These are phyloP conservation scores for Trididemnum nubilum DNA, from an alignment of 23 tunicate genomes.

Conservation along the genomic window DNA sequence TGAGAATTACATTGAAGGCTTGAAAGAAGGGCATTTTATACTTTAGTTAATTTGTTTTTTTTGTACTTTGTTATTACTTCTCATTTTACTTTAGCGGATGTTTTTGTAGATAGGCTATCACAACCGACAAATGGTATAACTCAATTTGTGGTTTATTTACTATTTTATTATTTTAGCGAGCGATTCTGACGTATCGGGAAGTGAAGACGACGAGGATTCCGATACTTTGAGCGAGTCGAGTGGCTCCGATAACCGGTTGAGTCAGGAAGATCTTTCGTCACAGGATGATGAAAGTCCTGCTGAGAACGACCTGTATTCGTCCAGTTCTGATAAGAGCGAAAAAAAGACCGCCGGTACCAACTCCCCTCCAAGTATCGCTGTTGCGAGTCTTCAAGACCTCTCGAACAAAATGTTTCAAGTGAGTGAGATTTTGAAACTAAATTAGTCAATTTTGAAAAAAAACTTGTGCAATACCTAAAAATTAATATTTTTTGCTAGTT, in stretches of 20 bases:
- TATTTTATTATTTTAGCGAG: no score
- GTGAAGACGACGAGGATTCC: slow-evolving; percentile 47
- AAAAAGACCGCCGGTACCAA: not conserved
- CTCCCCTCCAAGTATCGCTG: slow-evolving; percentile 43
- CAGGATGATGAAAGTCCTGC: slow-evolving; percentile 33
- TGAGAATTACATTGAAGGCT: no score
- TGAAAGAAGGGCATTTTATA: no score
- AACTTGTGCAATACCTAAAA: no score
- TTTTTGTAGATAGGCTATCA: no score
- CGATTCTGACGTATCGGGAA: slow-evolving; percentile 16
- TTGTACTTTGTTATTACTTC: no score
- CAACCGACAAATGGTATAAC: no score
- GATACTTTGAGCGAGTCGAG: slow-evolving; percentile 57
- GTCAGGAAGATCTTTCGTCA: slow-evolving; percentile 71
- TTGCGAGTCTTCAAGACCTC: slow-evolving; percentile 81
- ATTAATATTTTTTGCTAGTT: no score
- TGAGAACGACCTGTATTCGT: slow-evolving; percentile 20
- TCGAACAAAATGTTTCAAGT: slow-evolving; percentile 94
- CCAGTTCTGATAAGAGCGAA: not conserved
- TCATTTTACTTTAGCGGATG: no score
- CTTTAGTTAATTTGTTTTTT: no score
- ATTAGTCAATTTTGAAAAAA: no score
- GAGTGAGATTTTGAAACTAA: not conserved
- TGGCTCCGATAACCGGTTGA: slow-evolving; percentile 65
- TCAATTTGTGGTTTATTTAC: no score